These are phyloP conservation scores for Syndactyla subalaris DNA, from an alignment of 2,797 vertebrate genomes.

Conservation along the genomic window DNA sequence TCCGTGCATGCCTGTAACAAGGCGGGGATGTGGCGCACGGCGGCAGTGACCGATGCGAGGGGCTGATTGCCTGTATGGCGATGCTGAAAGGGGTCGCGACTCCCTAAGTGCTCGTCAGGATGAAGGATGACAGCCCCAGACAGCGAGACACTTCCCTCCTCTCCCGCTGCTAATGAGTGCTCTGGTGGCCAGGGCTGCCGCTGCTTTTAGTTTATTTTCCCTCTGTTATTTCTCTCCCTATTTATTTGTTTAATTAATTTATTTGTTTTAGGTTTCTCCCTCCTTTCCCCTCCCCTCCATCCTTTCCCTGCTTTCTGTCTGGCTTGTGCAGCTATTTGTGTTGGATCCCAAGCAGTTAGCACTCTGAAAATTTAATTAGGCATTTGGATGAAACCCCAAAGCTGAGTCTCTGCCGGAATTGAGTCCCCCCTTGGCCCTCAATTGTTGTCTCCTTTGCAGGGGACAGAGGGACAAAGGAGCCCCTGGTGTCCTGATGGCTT, in stretches of 20 bases:
- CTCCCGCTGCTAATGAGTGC: conserved; percentile 71
- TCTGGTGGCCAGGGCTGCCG: conserved; percentile 52
- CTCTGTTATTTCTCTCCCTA: background rate
- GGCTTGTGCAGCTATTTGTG: conserved; percentile 28
- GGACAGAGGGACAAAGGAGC: background rate
- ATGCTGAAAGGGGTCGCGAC: conserved; percentile 82
- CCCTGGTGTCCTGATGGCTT: background rate
- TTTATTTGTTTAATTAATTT: conserved; percentile 22
- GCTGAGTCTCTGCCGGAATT: background rate
- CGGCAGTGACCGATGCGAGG: conserved; percentile 70
- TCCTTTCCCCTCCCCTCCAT: background rate
- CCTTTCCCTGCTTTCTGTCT: background rate
- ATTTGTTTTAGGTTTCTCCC: background rate
- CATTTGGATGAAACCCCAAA: background rate
- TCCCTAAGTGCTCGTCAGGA: conserved; percentile 81
- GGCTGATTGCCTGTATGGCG: conserved; percentile 74
- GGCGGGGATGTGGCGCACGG: background rate
- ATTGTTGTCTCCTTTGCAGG: accelerated
- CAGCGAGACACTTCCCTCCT: conserved; percentile 76
- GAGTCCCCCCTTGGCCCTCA: background rate
- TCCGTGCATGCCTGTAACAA: background rate
- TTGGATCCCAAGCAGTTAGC: conserved; percentile 5
- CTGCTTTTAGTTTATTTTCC: background rate
- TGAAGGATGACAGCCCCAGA: conserved; percentile 79
- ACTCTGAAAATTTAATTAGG: conserved; percentile 43